Conservation (phyloP, 2,888 invertebrate species). For the Sclerodermus sp. region DNA sequence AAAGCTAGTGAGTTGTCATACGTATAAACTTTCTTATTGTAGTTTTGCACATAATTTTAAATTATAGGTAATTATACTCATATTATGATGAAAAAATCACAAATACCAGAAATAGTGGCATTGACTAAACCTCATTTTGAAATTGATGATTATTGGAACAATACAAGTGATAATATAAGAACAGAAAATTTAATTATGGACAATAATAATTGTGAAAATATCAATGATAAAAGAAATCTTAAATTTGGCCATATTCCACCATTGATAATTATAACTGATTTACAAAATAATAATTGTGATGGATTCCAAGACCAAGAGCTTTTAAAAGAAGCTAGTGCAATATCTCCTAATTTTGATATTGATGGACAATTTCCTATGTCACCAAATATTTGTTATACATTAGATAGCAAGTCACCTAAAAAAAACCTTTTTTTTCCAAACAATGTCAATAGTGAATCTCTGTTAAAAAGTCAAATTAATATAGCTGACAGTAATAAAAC, state of each 20-base stretch:
- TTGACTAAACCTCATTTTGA: constrained; percentile 29
- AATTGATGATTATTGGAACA: constrained; percentile 45
- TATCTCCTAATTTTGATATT: constrained; percentile 29
- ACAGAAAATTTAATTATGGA: not conserved
- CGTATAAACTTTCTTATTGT: not conserved
- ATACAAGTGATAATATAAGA: constrained; percentile 31
- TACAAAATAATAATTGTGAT: not conserved
- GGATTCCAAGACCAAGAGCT: not conserved
- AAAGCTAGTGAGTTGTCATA: constrained; percentile 37
- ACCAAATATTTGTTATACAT: constrained; percentile 32
- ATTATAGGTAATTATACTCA: constrained; percentile 42
- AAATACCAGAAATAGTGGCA: constrained; percentile 39
- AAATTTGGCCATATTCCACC: no score
- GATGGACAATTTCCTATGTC: constrained; percentile 30
- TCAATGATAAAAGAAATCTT: no score
- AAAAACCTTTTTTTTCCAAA: not conserved
- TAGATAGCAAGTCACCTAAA: constrained; percentile 7
- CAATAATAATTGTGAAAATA: not conserved
- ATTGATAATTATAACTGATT: not conserved
- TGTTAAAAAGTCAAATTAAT: no score
- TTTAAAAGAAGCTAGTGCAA: constrained; percentile 8
- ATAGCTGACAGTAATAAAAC: no score
- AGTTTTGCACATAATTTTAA: not conserved
- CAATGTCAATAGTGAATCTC: not conserved
- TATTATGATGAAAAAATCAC: constrained; percentile 44